These are phyloP conservation scores for Lagenorhynchus albirostris DNA, from an alignment of 2,113 vertebrate species.

Conservation along the genomic window DNA sequence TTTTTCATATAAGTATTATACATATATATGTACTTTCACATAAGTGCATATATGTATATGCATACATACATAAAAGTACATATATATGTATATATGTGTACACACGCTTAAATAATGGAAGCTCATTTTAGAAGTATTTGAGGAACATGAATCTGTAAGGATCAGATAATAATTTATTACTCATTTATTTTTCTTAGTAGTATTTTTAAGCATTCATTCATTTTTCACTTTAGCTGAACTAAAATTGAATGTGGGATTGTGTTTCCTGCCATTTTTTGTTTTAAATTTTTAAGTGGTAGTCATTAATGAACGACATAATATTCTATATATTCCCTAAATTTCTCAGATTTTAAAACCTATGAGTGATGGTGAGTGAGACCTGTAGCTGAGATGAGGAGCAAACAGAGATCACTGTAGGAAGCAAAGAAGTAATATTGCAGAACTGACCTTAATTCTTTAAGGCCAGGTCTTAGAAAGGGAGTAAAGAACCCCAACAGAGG, in stretches of 20 bases:
- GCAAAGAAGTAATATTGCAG: not conserved
- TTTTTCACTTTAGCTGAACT: not conserved
- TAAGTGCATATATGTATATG: not conserved
- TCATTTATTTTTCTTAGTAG: not conserved
- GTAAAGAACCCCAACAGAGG: not conserved
- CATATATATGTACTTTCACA: not conserved
- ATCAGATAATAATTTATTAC: not conserved
- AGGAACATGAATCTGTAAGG: not conserved
- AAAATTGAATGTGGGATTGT: not conserved
- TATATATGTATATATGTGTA: not conserved
- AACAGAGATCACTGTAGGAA: not conserved
- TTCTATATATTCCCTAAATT: not conserved
- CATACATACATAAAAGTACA: not conserved
- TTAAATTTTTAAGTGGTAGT: not conserved
- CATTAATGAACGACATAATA: not conserved
- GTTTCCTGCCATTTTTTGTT: not conserved
- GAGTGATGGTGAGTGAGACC: not conserved
- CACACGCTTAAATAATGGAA: not conserved
- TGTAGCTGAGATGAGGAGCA: not conserved
- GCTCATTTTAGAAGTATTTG: not conserved
- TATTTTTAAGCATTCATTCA: not conserved
- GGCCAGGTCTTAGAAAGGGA: not conserved
- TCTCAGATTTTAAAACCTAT: not conserved
- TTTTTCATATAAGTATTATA: not conserved
- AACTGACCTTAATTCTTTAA: not conserved